Percentiles rank a stretch among this genome's conserved stretches.
Evolutionary conservation across 1,140 invertebrate genomes (phyloP).

Genomic region (Rhopalosiphum maidis): DNA sequence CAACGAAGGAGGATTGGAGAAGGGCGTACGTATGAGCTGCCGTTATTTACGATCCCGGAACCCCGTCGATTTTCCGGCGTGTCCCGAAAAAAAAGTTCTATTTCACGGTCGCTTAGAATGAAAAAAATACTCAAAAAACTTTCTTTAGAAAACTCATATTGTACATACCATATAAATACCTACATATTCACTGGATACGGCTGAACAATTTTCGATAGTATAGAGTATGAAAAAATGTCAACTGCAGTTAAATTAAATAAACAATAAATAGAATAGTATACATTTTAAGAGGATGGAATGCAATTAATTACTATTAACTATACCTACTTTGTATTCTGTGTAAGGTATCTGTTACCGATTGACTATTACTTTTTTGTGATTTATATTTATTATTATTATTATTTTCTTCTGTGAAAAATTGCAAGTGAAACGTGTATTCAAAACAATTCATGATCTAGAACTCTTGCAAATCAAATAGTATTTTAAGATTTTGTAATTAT

Average conservation of each 20-base stretch:
- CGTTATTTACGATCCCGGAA: slow-evolving; percentile 30
- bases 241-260: neutral
- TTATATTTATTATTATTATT: no score
- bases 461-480: neutral
- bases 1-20: neutral
- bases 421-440: no score
- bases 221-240: neutral
- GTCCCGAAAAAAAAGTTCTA: neutral
- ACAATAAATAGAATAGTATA: neutral
- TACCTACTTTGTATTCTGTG: neutral
- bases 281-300: neutral
- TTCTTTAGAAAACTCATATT: slow-evolving; percentile 15
- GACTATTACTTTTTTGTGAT: no score
- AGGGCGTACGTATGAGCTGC: neutral
- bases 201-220: neutral
- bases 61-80: slow-evolving; percentile 25
- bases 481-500: neutral
- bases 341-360: neutral
- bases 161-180: neutral
- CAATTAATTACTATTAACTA: neutral
- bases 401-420: no score
- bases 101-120: neutral
- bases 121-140: neutral
- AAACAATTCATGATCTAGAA: no score
- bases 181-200: neutral